Percentiles rank a stretch among this genome's conserved stretches.
phyloP scores from a whole-genome alignment of 2,113 vertebrate genomes.

The Panthera uncia region DNA sequence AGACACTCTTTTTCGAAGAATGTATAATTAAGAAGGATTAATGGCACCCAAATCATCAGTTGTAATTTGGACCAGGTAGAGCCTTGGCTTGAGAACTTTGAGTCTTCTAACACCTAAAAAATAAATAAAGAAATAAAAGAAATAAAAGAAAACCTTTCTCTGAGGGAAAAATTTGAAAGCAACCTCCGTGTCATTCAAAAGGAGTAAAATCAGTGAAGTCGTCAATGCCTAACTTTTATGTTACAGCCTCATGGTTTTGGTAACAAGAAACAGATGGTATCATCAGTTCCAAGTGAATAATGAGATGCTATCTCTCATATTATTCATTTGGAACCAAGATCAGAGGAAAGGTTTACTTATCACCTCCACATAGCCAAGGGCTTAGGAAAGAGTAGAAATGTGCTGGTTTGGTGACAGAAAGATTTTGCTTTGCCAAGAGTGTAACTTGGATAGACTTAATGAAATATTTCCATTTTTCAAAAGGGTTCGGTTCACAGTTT shows the following conservation, averaged over 20 bases:
- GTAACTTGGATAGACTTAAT: neutral
- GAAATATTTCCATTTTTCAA: neutral
- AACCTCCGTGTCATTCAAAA: neutral
- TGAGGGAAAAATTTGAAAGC: neutral
- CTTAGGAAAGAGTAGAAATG: neutral
- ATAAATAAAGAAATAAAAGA: too few species aligned
- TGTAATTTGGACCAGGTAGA: neutral
- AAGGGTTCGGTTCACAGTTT: neutral
- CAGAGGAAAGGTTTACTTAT: neutral
- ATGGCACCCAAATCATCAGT: neutral
- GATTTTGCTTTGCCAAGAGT: neutral
- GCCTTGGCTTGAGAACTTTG: neutral
- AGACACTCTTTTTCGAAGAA: neutral
- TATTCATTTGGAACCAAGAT: constrained; percentile 7
- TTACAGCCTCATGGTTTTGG: neutral
- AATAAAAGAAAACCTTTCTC: neutral
- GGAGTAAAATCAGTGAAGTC: neutral
- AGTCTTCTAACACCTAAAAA: neutral
- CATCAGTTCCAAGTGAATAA: neutral
- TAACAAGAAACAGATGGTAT: neutral
- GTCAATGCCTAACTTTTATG: neutral
- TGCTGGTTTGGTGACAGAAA: neutral
- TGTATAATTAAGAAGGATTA: neutral
- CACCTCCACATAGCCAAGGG: neutral
- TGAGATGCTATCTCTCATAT: neutral